Percentiles rank a stretch among this genome's conserved stretches.
These are phyloP conservation scores for Coelopa pilipes DNA, from an alignment of 2,888 invertebrate genomes.

Conservation along the genomic window DNA sequence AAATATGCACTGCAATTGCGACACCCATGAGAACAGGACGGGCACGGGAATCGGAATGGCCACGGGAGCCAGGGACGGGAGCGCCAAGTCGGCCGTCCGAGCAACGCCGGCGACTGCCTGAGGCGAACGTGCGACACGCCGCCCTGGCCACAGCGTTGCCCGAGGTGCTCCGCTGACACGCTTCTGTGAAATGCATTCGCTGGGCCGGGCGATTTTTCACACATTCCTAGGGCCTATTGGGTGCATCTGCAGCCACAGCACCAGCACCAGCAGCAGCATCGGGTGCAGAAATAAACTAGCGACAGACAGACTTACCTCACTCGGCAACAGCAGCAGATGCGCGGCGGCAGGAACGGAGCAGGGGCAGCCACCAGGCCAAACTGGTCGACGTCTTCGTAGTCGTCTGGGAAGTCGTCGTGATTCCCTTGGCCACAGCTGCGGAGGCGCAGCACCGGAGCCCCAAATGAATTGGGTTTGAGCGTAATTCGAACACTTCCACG, in stretches of 20 bases:
- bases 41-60: no score
- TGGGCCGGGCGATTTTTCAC: slow-evolving; percentile 15
- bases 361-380: neutral
- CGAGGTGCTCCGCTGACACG: slow-evolving; percentile 17
- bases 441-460: slow-evolving; percentile 14
- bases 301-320: slow-evolving; percentile 16
- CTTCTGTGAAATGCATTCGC: slow-evolving; percentile 7
- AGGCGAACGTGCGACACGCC: neutral
- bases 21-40: neutral
- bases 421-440: slow-evolving; percentile 2
- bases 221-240: slow-evolving; percentile 3
- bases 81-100: neutral
- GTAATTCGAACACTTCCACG: slow-evolving; percentile 21
- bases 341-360: neutral
- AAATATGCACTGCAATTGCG: neutral
- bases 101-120: neutral
- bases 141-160: neutral
- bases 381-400: neutral
- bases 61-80: neutral
- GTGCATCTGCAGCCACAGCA: slow-evolving; percentile 9
- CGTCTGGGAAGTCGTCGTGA: neutral
- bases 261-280: neutral
- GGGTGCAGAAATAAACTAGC: neutral
- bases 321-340: neutral
- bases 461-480: slow-evolving; percentile 6